Conservation (phyloP, 1,140 invertebrate genomes). For the Diuraphis noxia region DNA sequence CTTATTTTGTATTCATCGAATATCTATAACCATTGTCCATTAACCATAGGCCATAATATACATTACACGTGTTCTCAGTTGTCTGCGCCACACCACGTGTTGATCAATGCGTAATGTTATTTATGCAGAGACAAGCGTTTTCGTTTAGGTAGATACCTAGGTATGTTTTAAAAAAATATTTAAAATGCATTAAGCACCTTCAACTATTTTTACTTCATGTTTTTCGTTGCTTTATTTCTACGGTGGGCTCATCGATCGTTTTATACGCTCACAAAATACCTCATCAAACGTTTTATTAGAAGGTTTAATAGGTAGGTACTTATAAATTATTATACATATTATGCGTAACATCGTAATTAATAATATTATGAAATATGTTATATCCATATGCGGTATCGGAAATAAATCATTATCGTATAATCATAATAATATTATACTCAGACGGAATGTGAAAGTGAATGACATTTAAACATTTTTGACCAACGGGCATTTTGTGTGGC, state of each 20-base stretch:
- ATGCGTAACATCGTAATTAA: background rate
- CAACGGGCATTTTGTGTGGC: background rate
- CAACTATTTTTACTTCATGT: background rate
- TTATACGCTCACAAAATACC: background rate
- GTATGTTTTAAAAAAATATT: background rate
- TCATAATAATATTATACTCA: background rate
- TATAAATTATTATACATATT: too few relatives aligned
- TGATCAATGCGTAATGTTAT: background rate
- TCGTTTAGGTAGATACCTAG: background rate
- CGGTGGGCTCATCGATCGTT: background rate
- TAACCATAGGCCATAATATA: background rate
- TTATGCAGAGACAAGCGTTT: background rate
- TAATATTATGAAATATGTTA: background rate
- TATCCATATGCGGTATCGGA: background rate
- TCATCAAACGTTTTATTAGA: background rate
- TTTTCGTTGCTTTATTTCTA: background rate
- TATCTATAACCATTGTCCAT: background rate
- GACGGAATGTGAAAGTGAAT: slow-evolving; percentile 32
- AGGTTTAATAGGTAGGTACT: too few relatives aligned
- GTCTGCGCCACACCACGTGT: background rate
- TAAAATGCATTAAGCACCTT: background rate
- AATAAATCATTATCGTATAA: background rate
- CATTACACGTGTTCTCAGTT: background rate
- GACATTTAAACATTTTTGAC: slow-evolving; percentile 30
- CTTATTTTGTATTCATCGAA: background rate